phyloP scores from a whole-genome alignment of 2,797 vertebrate species.

The Mastacembelus armatus region DNA sequence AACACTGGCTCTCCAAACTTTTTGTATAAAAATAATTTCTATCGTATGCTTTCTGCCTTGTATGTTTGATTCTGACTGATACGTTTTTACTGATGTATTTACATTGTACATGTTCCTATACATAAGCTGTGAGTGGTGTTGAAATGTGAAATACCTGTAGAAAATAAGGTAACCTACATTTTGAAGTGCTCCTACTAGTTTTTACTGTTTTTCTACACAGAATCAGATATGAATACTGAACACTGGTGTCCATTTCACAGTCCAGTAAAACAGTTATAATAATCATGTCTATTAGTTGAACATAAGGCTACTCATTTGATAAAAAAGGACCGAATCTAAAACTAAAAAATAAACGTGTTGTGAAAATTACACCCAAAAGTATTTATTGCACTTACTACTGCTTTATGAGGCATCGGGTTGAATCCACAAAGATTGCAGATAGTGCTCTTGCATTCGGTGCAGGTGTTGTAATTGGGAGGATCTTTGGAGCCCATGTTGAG shows the following conservation, averaged over 20 bases:
- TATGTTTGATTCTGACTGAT: neutral
- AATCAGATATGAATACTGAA: neutral
- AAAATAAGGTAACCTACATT: neutral
- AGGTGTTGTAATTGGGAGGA: constrained; percentile 90
- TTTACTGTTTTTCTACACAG: neutral
- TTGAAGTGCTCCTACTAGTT: neutral
- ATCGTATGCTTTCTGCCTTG: neutral
- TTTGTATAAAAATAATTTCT: neutral
- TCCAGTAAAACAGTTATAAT: neutral
- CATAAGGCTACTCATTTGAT: neutral
- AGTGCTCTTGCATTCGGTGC: constrained; percentile 91
- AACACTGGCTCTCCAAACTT: neutral
- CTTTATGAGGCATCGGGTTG: constrained; percentile 91
- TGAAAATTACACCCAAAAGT: constrained; percentile 4
- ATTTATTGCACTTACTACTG: constrained; percentile 80
- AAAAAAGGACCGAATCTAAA: neutral
- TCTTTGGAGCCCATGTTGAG: constrained; percentile 89
- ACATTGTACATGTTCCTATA: neutral
- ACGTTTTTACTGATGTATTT: neutral
- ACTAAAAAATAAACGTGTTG: neutral
- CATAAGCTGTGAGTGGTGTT: no score
- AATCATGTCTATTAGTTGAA: neutral
- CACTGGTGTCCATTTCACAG: neutral
- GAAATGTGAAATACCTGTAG: no score
- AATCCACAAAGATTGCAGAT: constrained; percentile 98